Conservation (phyloP, 2,113 vertebrate species). For the Anguilla rostrata region DNA sequence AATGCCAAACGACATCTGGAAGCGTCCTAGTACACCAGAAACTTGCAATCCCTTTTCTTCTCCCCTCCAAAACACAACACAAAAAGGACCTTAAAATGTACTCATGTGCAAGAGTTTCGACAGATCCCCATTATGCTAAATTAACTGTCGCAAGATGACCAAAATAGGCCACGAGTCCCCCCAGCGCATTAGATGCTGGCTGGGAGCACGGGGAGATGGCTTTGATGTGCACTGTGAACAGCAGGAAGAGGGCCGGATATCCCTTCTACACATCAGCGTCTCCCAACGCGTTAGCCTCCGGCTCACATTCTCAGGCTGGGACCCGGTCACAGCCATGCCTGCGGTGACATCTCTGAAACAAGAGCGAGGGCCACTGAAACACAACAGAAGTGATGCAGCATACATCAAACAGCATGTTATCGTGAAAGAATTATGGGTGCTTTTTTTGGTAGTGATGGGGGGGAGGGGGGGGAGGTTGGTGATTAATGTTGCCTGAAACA, state of each 20-base stretch:
- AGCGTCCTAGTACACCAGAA: constrained; percentile 8
- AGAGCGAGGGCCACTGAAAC: neutral
- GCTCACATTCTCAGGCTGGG: neutral
- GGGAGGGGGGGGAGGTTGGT: no score
- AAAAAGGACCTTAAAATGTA: neutral
- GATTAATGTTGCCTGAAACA: no score
- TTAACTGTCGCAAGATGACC: neutral
- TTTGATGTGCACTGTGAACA: neutral
- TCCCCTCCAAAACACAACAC: neutral
- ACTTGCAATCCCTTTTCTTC: neutral
- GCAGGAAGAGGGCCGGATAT: neutral
- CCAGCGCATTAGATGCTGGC: neutral
- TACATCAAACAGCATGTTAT: neutral
- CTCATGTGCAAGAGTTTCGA: neutral
- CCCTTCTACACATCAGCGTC: neutral
- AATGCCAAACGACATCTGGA: constrained; percentile 33
- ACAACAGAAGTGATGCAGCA: neutral
- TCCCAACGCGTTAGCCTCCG: neutral
- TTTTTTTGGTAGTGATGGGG: neutral
- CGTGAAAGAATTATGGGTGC: no score
- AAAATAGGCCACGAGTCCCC: constrained; percentile 1
- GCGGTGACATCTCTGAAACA: neutral
- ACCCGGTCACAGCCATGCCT: neutral
- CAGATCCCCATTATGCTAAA: neutral
- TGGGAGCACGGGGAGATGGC: neutral